A percentile compares a stretch with the other conserved stretches of the same genome.
These are phyloP conservation scores for Scolopax mira DNA, from an alignment of 2,113 vertebrate species.

Conservation along the genomic window DNA sequence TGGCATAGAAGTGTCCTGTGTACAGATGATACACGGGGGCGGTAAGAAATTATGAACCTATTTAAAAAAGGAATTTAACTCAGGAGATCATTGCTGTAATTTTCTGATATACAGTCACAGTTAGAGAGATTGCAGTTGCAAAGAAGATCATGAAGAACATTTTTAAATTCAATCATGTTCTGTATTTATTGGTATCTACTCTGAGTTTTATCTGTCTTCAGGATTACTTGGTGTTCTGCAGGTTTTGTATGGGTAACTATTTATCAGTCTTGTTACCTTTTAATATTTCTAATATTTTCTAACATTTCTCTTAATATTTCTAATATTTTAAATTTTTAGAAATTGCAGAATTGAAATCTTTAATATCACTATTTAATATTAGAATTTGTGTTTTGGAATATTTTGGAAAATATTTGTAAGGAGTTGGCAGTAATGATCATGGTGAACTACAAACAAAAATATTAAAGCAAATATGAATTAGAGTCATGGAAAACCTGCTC, in stretches of 20 bases:
- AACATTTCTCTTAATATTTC: no score
- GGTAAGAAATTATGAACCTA: background rate
- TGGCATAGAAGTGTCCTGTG: background rate
- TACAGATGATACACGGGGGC: background rate
- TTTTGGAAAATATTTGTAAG: background rate
- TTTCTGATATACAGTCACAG: background rate
- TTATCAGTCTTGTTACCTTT: background rate
- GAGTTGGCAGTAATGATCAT: background rate
- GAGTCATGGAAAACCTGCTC: background rate
- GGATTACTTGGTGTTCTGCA: background rate
- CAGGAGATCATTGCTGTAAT: background rate
- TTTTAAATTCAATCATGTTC: background rate
- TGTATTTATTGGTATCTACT: background rate
- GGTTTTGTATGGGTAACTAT: background rate
- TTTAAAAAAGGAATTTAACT: background rate
- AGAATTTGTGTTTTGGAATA: background rate
- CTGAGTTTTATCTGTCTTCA: background rate
- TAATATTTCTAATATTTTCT: no score
- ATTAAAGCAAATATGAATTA: slow-evolving; percentile 6
- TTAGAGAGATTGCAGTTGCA: background rate
- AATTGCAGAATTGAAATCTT: background rate
- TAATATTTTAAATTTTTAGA: background rate
- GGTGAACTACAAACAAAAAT: background rate
- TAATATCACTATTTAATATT: background rate
- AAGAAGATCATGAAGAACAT: background rate